phyloP scores from a whole-genome alignment of 1,140 invertebrate species.

The Papilio helenus region DNA sequence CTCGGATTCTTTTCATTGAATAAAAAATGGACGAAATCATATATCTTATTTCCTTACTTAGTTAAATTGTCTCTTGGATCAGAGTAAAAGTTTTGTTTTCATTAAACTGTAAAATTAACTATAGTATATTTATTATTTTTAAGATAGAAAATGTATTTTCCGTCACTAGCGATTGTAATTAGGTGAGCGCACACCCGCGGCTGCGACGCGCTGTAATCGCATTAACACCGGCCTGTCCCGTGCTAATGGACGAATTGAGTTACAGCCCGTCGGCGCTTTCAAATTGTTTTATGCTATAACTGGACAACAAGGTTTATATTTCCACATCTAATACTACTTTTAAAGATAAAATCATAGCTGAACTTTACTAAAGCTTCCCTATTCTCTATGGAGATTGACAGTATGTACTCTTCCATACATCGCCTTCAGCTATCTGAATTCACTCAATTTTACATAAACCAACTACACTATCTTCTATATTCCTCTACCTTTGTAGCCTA shows the following conservation, averaged over 20 bases:
- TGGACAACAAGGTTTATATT: background rate
- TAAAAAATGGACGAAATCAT: too few species aligned
- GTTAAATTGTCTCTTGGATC: too few species aligned
- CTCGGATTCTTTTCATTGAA: too few species aligned
- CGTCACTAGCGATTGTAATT: background rate
- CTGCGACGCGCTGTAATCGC: background rate
- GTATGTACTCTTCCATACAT: too few species aligned
- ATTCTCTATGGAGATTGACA: too few species aligned
- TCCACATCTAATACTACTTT: background rate
- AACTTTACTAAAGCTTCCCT: background rate
- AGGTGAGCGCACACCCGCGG: constrained; percentile 6
- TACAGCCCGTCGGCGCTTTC: background rate
- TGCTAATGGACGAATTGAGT: constrained; percentile 13
- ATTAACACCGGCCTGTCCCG: constrained; percentile 6
- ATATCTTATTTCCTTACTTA: too few species aligned
- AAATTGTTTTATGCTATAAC: constrained; percentile 8
- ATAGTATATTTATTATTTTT: background rate
- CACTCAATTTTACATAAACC: too few species aligned
- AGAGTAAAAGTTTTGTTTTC: too few species aligned
- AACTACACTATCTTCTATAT: too few species aligned
- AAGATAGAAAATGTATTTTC: constrained; percentile 10
- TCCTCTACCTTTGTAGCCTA: too few species aligned
- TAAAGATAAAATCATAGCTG: background rate
- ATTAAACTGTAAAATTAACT: background rate
- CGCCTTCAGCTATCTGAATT: too few species aligned